phyloP scores from a whole-genome alignment of 64 coral and sea anemone species.

The Pachyseris speciosa region DNA sequence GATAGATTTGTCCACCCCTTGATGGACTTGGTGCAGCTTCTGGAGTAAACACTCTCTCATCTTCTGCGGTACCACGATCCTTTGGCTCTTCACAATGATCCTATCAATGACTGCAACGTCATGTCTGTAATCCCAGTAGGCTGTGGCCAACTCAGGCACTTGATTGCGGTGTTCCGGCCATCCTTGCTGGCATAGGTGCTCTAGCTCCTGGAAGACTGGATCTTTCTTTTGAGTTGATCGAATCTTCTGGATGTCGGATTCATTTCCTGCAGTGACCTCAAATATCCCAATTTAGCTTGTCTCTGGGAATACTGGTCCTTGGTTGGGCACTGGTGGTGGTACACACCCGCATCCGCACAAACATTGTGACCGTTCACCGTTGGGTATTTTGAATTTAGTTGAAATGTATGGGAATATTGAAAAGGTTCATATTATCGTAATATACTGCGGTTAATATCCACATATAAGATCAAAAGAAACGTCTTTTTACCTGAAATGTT shows the following conservation, averaged over 20 bases:
- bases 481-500: no score
- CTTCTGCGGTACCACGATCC: slow-evolving; percentile 84
- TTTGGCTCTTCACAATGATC: slow-evolving; percentile 87
- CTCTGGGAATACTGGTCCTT: slow-evolving; percentile 47
- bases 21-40: slow-evolving; percentile 85
- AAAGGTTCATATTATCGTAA: no score
- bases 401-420: no score
- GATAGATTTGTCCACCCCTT: slow-evolving; percentile 78
- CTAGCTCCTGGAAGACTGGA: slow-evolving; percentile 92
- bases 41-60: slow-evolving; percentile 84
- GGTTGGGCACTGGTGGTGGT: slow-evolving; percentile 81
- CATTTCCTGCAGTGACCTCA: slow-evolving; percentile 83
- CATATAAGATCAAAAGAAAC: no score
- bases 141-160: slow-evolving; percentile 83
- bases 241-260: slow-evolving; percentile 88
- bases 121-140: slow-evolving; percentile 90
- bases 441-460: no score
- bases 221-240: slow-evolving; percentile 88
- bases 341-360: slow-evolving; percentile 85
- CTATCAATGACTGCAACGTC: slow-evolving; percentile 85
- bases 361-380: slow-evolving; percentile 66
- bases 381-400: no score
- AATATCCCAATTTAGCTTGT: neutral
- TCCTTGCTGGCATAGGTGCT: slow-evolving; percentile 66
- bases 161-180: slow-evolving; percentile 88